Evolutionary conservation across 2,888 invertebrate genomes (phyloP).

Genomic region (Microchrysa polita): DNA sequence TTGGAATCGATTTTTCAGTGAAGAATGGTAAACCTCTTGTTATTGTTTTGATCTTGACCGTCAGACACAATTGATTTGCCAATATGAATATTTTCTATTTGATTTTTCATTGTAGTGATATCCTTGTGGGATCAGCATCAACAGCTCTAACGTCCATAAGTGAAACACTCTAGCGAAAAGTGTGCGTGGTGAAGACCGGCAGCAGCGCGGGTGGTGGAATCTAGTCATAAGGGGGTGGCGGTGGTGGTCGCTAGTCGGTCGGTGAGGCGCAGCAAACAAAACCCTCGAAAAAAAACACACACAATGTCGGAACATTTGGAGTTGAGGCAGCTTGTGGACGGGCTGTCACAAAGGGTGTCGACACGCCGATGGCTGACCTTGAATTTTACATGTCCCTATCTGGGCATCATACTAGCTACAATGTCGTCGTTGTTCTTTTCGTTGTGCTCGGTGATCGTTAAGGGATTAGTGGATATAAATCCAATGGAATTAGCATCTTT

Average conservation of each 20-base stretch:
- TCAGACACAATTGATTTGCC: too few relatives aligned
- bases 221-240: not conserved
- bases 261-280: constrained; percentile 41
- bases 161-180: not conserved
- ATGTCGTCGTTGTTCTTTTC: constrained; percentile 91
- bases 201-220: not conserved
- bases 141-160: not conserved
- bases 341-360: constrained; percentile 57
- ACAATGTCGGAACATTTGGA: constrained; percentile 85
- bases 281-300: too few relatives aligned
- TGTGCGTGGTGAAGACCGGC: not conserved
- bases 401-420: constrained; percentile 85
- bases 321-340: constrained; percentile 81
- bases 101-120: constrained; percentile 23
- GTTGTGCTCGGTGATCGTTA: constrained; percentile 90
- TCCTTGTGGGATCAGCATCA: not conserved
- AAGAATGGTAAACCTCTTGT: constrained; percentile 28
- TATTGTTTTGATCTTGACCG: constrained; percentile 6
- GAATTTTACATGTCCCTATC: constrained; percentile 71
- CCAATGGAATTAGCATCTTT: constrained; percentile 90
- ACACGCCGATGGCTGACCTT: constrained; percentile 55
- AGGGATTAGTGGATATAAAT: constrained; percentile 84
- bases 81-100: not conserved
- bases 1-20: constrained; percentile 42
- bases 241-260: not conserved